Evolutionary conservation across 2,113 vertebrate species (phyloP), one percentile per base, ranked within the genome.

Genomic region (Egretta garzetta): DNA sequence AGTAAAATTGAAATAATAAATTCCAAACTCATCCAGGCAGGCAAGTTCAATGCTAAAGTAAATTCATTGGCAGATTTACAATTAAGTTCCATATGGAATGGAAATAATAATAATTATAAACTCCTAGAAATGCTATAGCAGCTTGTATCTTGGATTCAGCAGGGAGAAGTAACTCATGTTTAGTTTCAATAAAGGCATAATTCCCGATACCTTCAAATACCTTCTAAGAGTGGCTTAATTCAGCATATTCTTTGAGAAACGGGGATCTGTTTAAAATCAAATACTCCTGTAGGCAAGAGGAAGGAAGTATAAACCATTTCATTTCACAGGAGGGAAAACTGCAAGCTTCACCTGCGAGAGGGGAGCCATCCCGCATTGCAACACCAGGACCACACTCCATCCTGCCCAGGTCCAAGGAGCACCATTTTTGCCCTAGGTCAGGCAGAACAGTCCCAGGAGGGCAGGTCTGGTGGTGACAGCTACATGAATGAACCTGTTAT

Each of bases 1-100:
- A 97, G 89, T 91, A 92, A 97, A 98, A 98, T 97, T 98, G 96
- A 97, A 97, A 97, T 94, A 81, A 97, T 98, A 97, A 97, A 97
- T 98, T 97, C 97, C 93, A 80, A 80, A 85, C 50, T 60, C 90
- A 96, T 95, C 90, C 77, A 71, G 60, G 67, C 86, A 85, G 82
- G 81, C 23, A 14, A 83, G 81, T 53, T 93, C 74, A 64, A 47
- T 4, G 28, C 56, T 97, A 13, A 97, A 96, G 75, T 41, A 97
- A 98, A 96, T 93, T 86, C 91, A 94, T 62, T 95, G 97, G 81
- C 90, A 97, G 89, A 95, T 97, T 98, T 98, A 84, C 94, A 98
- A 98, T 98, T 96, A 98, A 97, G 95, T 96, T 96, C 86, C 75
- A 93, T 71, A 73, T 68, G 64, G 90, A 94, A 88, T 28, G 53